Evolutionary conservation across 2,113 vertebrate genomes (phyloP).

Genomic region (Myotis yumanensis): DNA sequence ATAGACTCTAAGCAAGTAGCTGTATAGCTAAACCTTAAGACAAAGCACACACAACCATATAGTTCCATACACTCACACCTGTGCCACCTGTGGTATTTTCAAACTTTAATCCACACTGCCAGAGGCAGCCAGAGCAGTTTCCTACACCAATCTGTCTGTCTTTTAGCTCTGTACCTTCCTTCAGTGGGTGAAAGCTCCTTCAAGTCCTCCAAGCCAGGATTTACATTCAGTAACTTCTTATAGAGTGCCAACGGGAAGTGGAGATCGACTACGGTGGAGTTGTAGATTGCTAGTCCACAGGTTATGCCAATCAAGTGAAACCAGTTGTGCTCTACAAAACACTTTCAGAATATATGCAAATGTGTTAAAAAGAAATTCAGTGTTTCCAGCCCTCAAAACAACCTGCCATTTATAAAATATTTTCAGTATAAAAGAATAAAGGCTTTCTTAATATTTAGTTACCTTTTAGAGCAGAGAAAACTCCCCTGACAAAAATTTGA

Average conservation of each 20-base stretch:
- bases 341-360: conserved; percentile 84
- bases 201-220: conserved; percentile 92
- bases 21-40: not conserved
- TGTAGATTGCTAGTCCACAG: conserved; percentile 98
- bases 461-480: conserved; percentile 20
- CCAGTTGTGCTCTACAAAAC: conserved; percentile 98
- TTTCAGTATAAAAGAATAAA: conserved; percentile 1
- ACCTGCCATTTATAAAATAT: not conserved
- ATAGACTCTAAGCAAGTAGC: not conserved
- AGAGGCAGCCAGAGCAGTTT: not conserved
- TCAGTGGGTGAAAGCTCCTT: conserved; percentile 95
- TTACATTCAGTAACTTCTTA: conserved; percentile 93
- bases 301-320: conserved; percentile 97
- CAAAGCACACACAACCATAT: not conserved
- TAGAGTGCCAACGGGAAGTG: conserved; percentile 96
- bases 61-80: not conserved
- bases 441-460: not conserved
- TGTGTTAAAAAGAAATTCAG: conserved; percentile 41
- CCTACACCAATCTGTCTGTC: not conserved
- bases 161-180: conserved; percentile 89
- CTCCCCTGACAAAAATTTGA: not conserved
- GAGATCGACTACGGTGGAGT: conserved; percentile 97
- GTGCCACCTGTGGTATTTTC: not conserved
- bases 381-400: not conserved
- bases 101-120: not conserved